These are phyloP conservation scores for Meganola albula DNA, from an alignment of 2,888 invertebrate genomes.

Conservation along the genomic window DNA sequence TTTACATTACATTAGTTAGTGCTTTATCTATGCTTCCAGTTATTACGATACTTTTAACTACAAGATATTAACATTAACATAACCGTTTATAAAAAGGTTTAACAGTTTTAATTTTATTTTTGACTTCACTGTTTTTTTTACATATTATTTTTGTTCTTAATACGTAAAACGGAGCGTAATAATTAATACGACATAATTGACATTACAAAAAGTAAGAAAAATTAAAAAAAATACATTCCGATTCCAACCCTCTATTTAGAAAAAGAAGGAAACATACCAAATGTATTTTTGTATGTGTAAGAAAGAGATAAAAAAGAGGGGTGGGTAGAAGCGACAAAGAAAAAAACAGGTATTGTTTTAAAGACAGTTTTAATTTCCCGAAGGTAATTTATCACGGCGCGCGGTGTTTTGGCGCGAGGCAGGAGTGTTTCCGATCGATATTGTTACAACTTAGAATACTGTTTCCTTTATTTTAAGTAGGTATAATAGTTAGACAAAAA, in stretches of 20 bases:
- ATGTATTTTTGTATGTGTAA: conserved; percentile 9
- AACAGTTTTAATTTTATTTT: conserved; percentile 11
- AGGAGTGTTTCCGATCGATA: conserved; percentile 44
- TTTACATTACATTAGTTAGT: too few species aligned
- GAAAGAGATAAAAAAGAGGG: conserved; percentile 32
- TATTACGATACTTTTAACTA: too few species aligned
- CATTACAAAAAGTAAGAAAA: conserved; percentile 20
- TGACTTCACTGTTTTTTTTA: too few species aligned
- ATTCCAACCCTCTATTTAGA: conserved; percentile 26
- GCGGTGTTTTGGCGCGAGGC: conserved; percentile 45
- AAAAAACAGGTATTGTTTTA: conserved; percentile 72
- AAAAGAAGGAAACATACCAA: conserved; percentile 19
- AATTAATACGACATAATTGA: conserved; percentile 22
- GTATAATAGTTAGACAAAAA: not conserved
- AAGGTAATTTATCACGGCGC: conserved; percentile 71
- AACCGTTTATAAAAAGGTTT: conserved; percentile 7
- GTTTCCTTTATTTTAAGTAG: too few species aligned
- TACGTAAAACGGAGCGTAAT: conserved; percentile 18
- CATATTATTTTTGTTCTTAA: too few species aligned
- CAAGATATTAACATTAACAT: conserved; percentile 7
- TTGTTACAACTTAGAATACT: conserved; percentile 32
- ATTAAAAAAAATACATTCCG: conserved; percentile 22
- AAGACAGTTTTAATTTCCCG: conserved; percentile 78
- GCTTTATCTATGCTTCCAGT: too few species aligned
- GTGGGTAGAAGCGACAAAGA: conserved; percentile 39